Evolutionary conservation across 2,113 vertebrate species (phyloP).

Genomic region (Rallus limicola): DNA sequence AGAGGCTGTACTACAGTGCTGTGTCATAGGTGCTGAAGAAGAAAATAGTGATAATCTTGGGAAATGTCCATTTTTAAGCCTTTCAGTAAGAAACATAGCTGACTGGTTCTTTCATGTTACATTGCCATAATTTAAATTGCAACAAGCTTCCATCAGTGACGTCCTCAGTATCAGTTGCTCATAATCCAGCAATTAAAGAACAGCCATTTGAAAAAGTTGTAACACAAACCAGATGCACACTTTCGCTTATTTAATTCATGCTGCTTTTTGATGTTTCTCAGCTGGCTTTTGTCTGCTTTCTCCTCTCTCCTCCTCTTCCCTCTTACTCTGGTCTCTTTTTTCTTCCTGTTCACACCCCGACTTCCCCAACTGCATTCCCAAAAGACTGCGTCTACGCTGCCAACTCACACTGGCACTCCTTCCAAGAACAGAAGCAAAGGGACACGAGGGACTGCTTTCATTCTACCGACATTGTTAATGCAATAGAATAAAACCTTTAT

Average conservation of each 20-base stretch:
- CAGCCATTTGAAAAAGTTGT: not conserved
- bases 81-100: not conserved
- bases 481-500: not conserved
- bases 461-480: not conserved
- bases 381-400: not conserved
- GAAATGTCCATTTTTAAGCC: not conserved
- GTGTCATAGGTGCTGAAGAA: not conserved
- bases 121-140: not conserved
- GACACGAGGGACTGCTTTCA: not conserved
- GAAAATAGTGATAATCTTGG: not conserved
- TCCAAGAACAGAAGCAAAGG: not conserved
- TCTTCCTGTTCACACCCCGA: not conserved
- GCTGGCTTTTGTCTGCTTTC: not conserved
- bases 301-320: not conserved
- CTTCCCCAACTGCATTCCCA: not conserved
- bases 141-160: not conserved
- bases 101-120: not conserved
- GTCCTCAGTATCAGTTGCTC: not conserved
- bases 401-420: not conserved
- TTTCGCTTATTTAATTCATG: conserved; percentile 17
- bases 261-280: not conserved
- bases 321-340: not conserved
- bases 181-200: not conserved
- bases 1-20: not conserved
- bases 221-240: not conserved